Evolutionary conservation across 2,797 vertebrate species (phyloP).

Genomic region (Sebastolobus alascanus): DNA sequence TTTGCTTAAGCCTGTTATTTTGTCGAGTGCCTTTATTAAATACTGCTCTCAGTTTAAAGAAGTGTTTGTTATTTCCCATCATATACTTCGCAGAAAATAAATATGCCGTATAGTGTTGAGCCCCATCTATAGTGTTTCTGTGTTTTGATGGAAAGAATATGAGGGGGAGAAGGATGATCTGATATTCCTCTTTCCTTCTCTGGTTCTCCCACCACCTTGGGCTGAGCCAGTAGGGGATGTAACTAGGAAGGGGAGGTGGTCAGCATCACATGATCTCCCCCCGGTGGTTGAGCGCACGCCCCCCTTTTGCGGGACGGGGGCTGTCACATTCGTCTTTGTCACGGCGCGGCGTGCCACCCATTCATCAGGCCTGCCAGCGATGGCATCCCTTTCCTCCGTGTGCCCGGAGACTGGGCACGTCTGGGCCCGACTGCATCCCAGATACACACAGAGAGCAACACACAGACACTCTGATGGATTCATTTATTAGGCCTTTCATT

Average conservation of each 20-base stretch:
- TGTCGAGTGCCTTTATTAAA: conserved; percentile 65
- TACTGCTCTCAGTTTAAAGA: conserved; percentile 46
- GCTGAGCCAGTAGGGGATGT: conserved; percentile 61
- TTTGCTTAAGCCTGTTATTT: conserved; percentile 66
- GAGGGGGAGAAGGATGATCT: conserved; percentile 29
- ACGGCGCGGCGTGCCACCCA: conserved; percentile 81
- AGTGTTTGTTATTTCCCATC: conserved; percentile 46
- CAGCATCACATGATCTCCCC: conserved; percentile 78
- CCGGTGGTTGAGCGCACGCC: conserved; percentile 70
- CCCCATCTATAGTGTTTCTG: not conserved
- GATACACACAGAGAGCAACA: conserved; percentile 84
- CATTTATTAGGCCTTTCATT: conserved; percentile 90
- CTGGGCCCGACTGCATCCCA: conserved; percentile 85
- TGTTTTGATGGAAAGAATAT: conserved; percentile 25
- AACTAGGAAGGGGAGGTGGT: conserved; percentile 66
- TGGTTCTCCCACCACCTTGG: conserved; percentile 51
- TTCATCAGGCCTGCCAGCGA: conserved; percentile 89
- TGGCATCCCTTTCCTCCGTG: conserved; percentile 84
- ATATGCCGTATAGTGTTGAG: conserved; percentile 10
- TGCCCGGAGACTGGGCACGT: conserved; percentile 84
- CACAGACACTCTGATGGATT: conserved; percentile 87
- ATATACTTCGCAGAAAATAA: conserved; percentile 38
- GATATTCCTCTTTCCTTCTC: conserved; percentile 39
- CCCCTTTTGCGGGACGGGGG: conserved; percentile 77
- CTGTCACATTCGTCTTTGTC: conserved; percentile 92